Conservation (phyloP, 1,140 invertebrate genomes). For the Brachystomella parvula region DNA sequence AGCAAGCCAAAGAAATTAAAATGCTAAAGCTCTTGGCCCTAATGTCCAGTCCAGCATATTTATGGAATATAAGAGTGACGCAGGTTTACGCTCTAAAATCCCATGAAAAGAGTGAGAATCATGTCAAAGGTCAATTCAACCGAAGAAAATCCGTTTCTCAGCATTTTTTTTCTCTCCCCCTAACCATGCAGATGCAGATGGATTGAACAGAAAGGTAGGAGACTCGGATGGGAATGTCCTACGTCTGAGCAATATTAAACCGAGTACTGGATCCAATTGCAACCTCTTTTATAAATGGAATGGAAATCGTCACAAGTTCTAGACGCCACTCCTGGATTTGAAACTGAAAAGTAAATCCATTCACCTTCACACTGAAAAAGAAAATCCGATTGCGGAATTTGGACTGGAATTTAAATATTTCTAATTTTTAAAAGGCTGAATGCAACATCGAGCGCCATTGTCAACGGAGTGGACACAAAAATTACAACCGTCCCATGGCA, state of each 20-base stretch:
- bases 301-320: background rate
- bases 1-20: background rate
- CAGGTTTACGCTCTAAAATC: background rate
- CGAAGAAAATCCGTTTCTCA: too few relatives aligned
- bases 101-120: background rate
- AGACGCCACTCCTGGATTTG: background rate
- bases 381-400: background rate
- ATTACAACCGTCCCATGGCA: slow-evolving; percentile 6
- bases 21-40: slow-evolving; percentile 13
- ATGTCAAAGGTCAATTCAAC: too few relatives aligned
- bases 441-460: too few relatives aligned
- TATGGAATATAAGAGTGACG: slow-evolving; percentile 10
- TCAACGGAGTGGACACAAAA: background rate
- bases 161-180: too few relatives aligned
- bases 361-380: background rate
- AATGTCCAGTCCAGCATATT: slow-evolving; percentile 18
- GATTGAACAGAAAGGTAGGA: too few relatives aligned
- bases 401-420: background rate
- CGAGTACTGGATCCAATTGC: too few relatives aligned
- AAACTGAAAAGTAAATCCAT: background rate
- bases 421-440: background rate
- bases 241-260: too few relatives aligned
- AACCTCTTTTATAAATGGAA: too few relatives aligned
- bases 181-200: too few relatives aligned
- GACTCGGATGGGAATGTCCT: too few relatives aligned